These are phyloP conservation scores for Drosophila mulleri DNA, from an alignment of 2,888 invertebrate species.

Conservation along the genomic window DNA sequence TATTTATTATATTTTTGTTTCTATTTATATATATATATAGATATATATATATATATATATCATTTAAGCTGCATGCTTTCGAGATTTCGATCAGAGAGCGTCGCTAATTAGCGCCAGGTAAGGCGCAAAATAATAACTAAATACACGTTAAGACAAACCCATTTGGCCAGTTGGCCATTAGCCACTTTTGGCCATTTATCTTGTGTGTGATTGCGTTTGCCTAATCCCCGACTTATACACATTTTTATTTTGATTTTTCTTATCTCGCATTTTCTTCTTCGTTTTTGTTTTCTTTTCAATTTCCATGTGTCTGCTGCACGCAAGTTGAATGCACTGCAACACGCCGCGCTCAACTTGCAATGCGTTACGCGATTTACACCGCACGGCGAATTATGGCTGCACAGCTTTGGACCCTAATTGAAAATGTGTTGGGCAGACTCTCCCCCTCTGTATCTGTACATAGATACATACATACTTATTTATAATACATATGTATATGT, in stretches of 20 bases:
- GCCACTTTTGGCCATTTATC: slow-evolving; percentile 33
- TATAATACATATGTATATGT: too few species aligned
- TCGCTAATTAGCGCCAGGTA: slow-evolving; percentile 46
- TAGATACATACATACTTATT: too few species aligned
- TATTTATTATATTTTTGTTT: slow-evolving; percentile 15
- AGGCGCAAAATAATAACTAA: slow-evolving; percentile 21
- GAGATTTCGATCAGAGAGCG: slow-evolving; percentile 48
- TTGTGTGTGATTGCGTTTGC: slow-evolving; percentile 16
- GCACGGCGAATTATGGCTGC: slow-evolving; percentile 5
- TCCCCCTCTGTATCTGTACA: too few species aligned
- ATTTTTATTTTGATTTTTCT: background rate
- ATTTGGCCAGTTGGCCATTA: slow-evolving; percentile 30
- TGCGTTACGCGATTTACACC: slow-evolving; percentile 12
- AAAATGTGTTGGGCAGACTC: slow-evolving; percentile 4
- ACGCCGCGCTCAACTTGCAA: background rate
- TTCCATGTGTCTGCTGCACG: slow-evolving; percentile 4
- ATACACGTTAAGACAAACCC: slow-evolving; percentile 15
- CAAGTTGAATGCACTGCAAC: slow-evolving; percentile 38
- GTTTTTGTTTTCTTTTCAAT: slow-evolving; percentile 15
- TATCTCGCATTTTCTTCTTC: background rate
- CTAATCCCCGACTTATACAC: slow-evolving; percentile 21
- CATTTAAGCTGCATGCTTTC: slow-evolving; percentile 22
- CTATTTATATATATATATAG: slow-evolving; percentile 5
- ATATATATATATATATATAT: slow-evolving; percentile 8
- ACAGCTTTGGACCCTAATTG: slow-evolving; percentile 5